These are phyloP conservation scores for Miichthys miiuy DNA, from an alignment of 2,797 vertebrate species.

Conservation along the genomic window DNA sequence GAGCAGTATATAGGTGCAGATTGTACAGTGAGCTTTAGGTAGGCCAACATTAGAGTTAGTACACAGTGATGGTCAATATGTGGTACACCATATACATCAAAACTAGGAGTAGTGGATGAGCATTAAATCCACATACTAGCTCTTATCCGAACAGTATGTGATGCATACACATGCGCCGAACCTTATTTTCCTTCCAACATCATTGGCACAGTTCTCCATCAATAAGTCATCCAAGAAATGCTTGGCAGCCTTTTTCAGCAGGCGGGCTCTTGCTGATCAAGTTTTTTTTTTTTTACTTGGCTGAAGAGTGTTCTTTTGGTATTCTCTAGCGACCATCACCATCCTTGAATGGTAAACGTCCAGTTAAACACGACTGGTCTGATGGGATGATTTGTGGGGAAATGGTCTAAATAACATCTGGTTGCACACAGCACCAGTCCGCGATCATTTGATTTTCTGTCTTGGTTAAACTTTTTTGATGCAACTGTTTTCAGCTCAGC, in stretches of 20 bases:
- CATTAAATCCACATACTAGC: conserved; percentile 7
- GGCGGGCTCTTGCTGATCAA: conserved; percentile 2
- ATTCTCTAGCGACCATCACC: background rate
- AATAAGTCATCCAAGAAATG: conserved; percentile 27
- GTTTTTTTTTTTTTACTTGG: conserved; percentile 23
- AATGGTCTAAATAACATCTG: conserved; percentile 16
- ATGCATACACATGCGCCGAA: conserved; percentile 1
- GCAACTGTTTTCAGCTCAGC: conserved; percentile 33
- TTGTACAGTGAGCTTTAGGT: background rate
- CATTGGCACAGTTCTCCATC: conserved; percentile 14
- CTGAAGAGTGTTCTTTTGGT: conserved; percentile 11
- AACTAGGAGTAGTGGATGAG: background rate
- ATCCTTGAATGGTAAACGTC: background rate
- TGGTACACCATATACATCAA: background rate
- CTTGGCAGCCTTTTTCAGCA: conserved; percentile 17
- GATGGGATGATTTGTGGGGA: conserved; percentile 5
- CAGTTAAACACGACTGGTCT: conserved; percentile 4
- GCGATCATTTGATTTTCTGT: conserved; percentile 21
- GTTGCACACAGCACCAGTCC: background rate
- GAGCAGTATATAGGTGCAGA: background rate
- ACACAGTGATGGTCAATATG: background rate
- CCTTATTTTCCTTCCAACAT: conserved; percentile 25
- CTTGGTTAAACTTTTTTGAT: conserved; percentile 17
- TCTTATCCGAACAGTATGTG: background rate
- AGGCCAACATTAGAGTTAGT: background rate